Percentiles rank a stretch among this genome's conserved stretches.
phyloP scores from a whole-genome alignment of 2,888 invertebrate genomes.

The Leucozona laternaria region DNA sequence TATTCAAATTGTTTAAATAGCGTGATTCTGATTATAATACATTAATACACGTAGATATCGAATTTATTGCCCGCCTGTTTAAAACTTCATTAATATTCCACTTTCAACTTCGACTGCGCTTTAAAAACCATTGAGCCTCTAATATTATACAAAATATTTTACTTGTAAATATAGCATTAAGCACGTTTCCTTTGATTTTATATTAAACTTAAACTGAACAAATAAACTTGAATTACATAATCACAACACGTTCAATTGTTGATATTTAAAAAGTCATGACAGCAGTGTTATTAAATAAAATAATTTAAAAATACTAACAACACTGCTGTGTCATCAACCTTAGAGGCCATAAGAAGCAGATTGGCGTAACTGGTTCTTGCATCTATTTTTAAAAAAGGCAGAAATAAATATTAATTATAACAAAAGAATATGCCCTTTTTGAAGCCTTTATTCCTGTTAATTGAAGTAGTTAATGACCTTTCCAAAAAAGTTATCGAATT shows the following conservation, averaged over 20 bases:
- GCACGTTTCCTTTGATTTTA: not conserved
- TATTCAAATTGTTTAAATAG: too few species aligned
- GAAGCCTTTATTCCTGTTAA: too few species aligned
- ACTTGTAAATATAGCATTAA: not conserved
- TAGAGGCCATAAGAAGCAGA: too few species aligned
- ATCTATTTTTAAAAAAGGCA: too few species aligned
- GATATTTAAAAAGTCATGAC: not conserved
- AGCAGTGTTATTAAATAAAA: not conserved
- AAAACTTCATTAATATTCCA: constrained; percentile 4
- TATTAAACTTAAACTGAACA: not conserved
- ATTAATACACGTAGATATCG: too few species aligned
- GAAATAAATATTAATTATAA: too few species aligned
- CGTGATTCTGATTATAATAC: too few species aligned
- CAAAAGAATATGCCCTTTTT: too few species aligned
- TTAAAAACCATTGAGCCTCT: not conserved
- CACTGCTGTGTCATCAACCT: constrained; percentile 4
- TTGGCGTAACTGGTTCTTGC: too few species aligned
- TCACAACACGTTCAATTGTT: not conserved
- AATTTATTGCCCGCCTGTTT: not conserved
- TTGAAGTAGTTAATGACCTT: too few species aligned
- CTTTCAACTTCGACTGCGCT: constrained; percentile 5
- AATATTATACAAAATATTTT: not conserved
- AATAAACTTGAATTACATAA: not conserved
- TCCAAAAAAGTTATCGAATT: too few species aligned
- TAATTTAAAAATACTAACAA: not conserved